These are phyloP conservation scores for Enteromius viviparus DNA, from an alignment of 2,797 vertebrate genomes.

Conservation along the genomic window DNA sequence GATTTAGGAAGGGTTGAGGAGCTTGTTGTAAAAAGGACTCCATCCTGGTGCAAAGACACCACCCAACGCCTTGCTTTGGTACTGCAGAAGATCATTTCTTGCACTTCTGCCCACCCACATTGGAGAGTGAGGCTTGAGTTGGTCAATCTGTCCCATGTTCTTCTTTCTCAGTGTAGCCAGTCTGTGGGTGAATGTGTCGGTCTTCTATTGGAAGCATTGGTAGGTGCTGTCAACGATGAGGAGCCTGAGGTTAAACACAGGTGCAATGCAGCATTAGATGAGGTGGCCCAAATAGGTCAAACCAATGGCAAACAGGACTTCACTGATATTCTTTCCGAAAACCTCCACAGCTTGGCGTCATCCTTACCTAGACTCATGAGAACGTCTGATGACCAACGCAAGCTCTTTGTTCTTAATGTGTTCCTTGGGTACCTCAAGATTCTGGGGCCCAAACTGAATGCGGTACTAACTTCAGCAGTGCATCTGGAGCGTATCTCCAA, in stretches of 20 bases:
- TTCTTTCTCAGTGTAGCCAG: constrained; percentile 80
- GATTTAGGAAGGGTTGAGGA: constrained; percentile 75
- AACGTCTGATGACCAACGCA: constrained; percentile 87
- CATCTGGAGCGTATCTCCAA: constrained; percentile 89
- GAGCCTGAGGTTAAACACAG: constrained; percentile 78
- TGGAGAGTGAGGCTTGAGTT: constrained; percentile 90
- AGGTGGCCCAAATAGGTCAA: constrained; percentile 73
- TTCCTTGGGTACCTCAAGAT: constrained; percentile 92
- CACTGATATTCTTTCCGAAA: constrained; percentile 87
- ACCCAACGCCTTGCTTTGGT: constrained; percentile 79
- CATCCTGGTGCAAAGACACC: constrained; percentile 84
- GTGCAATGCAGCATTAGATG: constrained; percentile 73
- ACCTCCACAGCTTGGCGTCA: constrained; percentile 86
- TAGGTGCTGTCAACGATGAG: constrained; percentile 87
- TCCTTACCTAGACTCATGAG: constrained; percentile 91
- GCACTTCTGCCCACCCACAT: constrained; percentile 84
- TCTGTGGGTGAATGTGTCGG: constrained; percentile 80
- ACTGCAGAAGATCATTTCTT: constrained; percentile 83
- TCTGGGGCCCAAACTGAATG: constrained; percentile 82
- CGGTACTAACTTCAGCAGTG: constrained; percentile 82
- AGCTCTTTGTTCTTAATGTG: constrained; percentile 84
- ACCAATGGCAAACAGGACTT: constrained; percentile 75
- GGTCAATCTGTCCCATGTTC: constrained; percentile 78
- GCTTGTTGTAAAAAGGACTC: constrained; percentile 81
- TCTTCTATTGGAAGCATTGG: constrained; percentile 85